Evolutionary conservation across 2,888 invertebrate species (phyloP), one percentile per base, ranked within the genome.

Genomic region (Nematopogon swammerdamellus): DNA sequence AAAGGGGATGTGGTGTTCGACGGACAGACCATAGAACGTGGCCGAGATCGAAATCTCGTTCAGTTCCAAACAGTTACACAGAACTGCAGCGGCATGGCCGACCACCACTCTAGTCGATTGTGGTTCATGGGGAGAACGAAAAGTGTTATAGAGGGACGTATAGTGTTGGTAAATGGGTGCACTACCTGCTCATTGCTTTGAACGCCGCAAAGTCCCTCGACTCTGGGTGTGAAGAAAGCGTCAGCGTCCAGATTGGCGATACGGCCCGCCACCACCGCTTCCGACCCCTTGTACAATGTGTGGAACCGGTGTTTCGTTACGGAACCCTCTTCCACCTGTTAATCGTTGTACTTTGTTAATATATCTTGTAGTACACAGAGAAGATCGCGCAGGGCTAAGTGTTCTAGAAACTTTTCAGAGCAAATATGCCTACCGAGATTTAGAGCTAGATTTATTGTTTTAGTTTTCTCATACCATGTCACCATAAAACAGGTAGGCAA

Each of bases 191-290:
- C 25, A 10, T 25, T 10, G 4, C 25, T 10, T 4, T 25, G 25
- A 4, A 25, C 25, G 4, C 25, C 25, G 25, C 25, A 25, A 10
- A 25, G 10, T 10, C 25, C 25, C 10, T 25, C 25, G 25, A 25
- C 25, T 4, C 10, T 4, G 5, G 25, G 25, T 10, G 25, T 6
- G 25, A 25, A 25, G 5, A 6, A 10, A 18, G 56, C 65, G 18
- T 50, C 58, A 16, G 61, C 60, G 0, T 53, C 58, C 2, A 14
- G 18, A 16, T 44, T 25, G 48, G 16, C 25, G 16, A 74, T 42
- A 54, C 68, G 67, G 1, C 88, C 88, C 4, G 85, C 82, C 19
- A 87, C 82, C 18, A 86, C 82, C 45, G 85, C 60, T 67, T 88
- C 88, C 0, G 82, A 75, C n/a, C 88, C 88, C 1, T 67, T 67